Base-by-base conservation (phyloP, 2,888 invertebrate species). In the Mycogona germanica region DNA sequence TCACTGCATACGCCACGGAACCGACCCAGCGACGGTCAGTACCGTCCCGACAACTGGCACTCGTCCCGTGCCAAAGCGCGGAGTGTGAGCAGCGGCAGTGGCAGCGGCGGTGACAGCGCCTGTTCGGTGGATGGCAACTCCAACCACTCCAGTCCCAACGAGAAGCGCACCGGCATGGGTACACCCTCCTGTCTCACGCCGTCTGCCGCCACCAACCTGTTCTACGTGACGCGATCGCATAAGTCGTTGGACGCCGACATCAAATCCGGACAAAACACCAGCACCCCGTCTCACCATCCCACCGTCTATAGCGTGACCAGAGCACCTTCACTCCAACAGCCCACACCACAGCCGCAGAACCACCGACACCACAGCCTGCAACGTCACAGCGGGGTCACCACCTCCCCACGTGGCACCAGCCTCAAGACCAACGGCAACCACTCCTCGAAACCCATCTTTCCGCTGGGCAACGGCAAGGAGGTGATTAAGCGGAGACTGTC, bases 41-140 rank as follows among this genome's bases (percentile, higher is more conserved):
- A 48, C 21, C 48, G 74, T 54, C 66, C 72, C 25, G 61, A 61
- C 25, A 60, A 59, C 28, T 62, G 59, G 48, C 30, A 21, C 3
- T 12, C 35, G 9, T 23, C 35, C 7, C n/a, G 23, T 14, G 9
- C 35, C 12, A 48, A 48, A 48, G 14, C 21, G 9, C 21, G 35
- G 35, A 48, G 48, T 17, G 7, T 35, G 23, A 48, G 48, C 35
- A 28, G 45, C 29, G 35, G 48, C 26, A 48, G 48, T 48, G n/a
- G 35, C n/a, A 26, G 23, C 2, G 48, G 48, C 21, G 32, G 37
- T 30, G 35, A 37, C 21, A 48, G 48, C 17, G 48, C 37, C 26
- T 30, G 21, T 19, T 35, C 32, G 2, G 17, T 35, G 12, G 35
- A 30, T 35, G 19, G 32, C 6, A 4, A 32, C 17, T 21, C 35